Evolutionary conservation across 2,888 invertebrate species (phyloP).

Genomic region (Phragmatobia fuliginosa): DNA sequence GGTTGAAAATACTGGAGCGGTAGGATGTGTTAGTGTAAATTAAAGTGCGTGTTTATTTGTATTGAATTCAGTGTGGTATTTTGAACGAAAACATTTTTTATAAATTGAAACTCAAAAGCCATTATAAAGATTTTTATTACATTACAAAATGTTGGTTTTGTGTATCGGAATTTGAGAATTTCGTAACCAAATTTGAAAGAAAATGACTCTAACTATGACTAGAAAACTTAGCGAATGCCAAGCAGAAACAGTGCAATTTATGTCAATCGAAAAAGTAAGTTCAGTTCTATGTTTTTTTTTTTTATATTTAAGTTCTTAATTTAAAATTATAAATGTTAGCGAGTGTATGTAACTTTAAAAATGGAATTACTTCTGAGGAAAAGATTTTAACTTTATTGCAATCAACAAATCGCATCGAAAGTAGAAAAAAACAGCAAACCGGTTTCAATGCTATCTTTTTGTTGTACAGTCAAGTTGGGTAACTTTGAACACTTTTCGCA

Average conservation of each 20-base stretch:
- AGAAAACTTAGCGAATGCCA: constrained; percentile 81
- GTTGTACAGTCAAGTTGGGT: no score
- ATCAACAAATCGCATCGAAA: background rate
- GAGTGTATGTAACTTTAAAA: no score
- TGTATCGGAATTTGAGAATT: constrained; percentile 18
- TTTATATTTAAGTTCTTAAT: no score
- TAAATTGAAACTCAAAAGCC: constrained; percentile 6
- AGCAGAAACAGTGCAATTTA: constrained; percentile 80
- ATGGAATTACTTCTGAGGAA: no score
- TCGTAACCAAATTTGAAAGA: constrained; percentile 34
- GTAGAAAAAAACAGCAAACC: background rate
- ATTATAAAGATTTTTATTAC: background rate
- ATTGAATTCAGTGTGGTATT: constrained; percentile 30
- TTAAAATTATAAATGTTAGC: no score
- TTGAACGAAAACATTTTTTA: constrained; percentile 11
- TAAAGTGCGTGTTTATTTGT: constrained; percentile 26
- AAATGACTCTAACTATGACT: constrained; percentile 82
- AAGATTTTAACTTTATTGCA: no score
- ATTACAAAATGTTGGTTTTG: constrained; percentile 28
- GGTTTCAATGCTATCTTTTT: background rate
- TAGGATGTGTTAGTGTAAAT: constrained; percentile 25
- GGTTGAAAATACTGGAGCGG: constrained; percentile 7
- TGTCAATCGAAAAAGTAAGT: constrained; percentile 82
- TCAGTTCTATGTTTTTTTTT: background rate
- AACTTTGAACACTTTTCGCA: no score